Percentiles rank a stretch among this genome's conserved stretches.
phyloP scores from a whole-genome alignment of 2,888 invertebrate species.

The Rhodophaea formosa region DNA sequence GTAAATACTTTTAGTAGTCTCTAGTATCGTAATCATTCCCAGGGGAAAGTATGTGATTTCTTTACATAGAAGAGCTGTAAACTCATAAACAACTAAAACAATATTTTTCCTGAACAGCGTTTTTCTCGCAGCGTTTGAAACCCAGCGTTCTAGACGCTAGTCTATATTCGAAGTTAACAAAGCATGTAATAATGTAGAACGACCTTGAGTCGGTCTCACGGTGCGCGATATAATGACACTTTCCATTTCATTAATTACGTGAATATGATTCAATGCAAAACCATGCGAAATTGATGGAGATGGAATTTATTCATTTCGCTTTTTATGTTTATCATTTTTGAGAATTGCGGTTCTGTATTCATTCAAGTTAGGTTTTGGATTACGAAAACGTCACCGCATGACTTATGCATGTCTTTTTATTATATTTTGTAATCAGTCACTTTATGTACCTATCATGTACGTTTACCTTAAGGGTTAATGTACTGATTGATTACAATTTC shows the following conservation, averaged over 20 bases:
- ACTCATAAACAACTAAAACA: too few relatives aligned
- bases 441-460: too few relatives aligned
- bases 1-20: too few relatives aligned
- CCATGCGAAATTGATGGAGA: conserved; percentile 8
- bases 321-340: not conserved
- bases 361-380: not conserved
- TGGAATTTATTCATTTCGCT: conserved; percentile 3
- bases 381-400: not conserved
- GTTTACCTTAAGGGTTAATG: too few relatives aligned
- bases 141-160: conserved; percentile 11
- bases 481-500: too few relatives aligned
- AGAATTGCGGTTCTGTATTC: not conserved
- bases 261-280: conserved; percentile 20
- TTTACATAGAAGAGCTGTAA: too few relatives aligned
- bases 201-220: conserved; percentile 22
- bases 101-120: not conserved
- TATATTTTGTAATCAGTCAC: too few relatives aligned
- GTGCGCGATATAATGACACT: conserved; percentile 25
- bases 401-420: not conserved
- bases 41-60: too few relatives aligned
- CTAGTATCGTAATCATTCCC: too few relatives aligned
- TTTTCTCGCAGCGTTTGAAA: not conserved
- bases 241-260: conserved; percentile 30
- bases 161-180: conserved; percentile 17
- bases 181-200: conserved; percentile 24